Evolutionary conservation across 2,797 vertebrate species (phyloP).

Genomic region (Mus caroli): DNA sequence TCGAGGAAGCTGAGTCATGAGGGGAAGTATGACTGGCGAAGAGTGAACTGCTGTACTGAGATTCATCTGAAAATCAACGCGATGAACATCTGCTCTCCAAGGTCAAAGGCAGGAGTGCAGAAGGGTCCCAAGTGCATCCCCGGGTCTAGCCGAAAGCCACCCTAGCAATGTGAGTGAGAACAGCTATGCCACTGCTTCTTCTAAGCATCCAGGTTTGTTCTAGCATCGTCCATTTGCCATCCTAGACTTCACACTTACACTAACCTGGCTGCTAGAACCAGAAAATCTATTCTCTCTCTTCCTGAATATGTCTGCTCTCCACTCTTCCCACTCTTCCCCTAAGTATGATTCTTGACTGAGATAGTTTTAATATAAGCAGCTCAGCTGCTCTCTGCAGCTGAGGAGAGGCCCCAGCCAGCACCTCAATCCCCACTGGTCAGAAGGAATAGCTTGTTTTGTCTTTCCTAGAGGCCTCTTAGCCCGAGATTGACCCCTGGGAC

Average conservation of each 20-base stretch:
- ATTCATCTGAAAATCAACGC: slow-evolving; percentile 49
- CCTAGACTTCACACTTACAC: neutral
- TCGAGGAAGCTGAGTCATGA: slow-evolving; percentile 77
- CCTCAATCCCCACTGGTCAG: neutral
- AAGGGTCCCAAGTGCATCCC: neutral
- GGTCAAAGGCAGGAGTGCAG: slow-evolving; percentile 36
- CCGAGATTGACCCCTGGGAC: neutral
- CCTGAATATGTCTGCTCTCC: neutral
- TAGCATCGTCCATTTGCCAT: neutral
- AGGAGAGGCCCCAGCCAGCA: neutral
- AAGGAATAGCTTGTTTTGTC: neutral
- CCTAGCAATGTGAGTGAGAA: neutral
- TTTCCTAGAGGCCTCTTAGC: neutral
- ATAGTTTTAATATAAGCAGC: neutral
- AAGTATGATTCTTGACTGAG: neutral
- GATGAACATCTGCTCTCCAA: slow-evolving; percentile 28
- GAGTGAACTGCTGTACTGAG: slow-evolving; percentile 50
- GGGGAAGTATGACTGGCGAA: slow-evolving; percentile 65
- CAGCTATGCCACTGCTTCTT: neutral
- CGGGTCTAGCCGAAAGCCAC: neutral
- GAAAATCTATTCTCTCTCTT: neutral
- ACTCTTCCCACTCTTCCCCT: too few species aligned
- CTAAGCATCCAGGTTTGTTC: neutral
- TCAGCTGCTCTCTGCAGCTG: neutral
- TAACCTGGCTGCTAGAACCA: neutral